Evolutionary conservation across 1,140 invertebrate genomes (phyloP).

Genomic region (Muscidifurax raptorellus): DNA sequence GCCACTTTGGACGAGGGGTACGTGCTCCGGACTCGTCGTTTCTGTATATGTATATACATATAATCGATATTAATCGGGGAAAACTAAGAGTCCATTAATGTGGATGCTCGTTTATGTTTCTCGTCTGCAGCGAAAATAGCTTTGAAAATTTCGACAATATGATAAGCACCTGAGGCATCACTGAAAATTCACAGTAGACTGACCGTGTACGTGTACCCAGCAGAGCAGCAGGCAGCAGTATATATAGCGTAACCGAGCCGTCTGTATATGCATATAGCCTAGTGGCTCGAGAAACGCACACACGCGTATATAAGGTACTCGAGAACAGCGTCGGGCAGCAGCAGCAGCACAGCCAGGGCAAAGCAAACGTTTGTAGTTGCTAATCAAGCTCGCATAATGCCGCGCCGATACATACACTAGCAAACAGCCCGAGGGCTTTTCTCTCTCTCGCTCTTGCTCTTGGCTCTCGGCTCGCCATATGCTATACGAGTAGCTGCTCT

Average conservation of each 20-base stretch:
- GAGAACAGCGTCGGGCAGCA: not conserved
- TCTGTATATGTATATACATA: not conserved
- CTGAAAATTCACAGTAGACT: not conserved
- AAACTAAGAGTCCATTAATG: constrained; percentile 28
- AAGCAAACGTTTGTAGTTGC: constrained; percentile 73
- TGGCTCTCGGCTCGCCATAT: constrained; percentile 62
- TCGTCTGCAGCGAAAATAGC: not conserved
- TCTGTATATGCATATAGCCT: not conserved
- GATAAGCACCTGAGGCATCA: no score
- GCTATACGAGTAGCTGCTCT: constrained; percentile 28
- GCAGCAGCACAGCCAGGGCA: constrained; percentile 31
- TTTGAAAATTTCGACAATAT: no score
- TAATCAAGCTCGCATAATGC: constrained; percentile 74
- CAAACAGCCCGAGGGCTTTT: constrained; percentile 70
- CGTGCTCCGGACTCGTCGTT: not conserved
- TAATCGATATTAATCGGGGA: constrained; percentile 40
- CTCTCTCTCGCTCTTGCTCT: constrained; percentile 10
- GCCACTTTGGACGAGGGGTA: not conserved
- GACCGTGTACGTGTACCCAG: not conserved
- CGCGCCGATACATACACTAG: constrained; percentile 64
- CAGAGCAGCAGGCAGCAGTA: not conserved
- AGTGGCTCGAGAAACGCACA: not conserved
- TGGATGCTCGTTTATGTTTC: constrained; percentile 18
- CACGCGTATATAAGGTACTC: not conserved
- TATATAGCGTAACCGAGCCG: not conserved